Percentiles rank a stretch among this genome's conserved stretches.
phyloP scores from a whole-genome alignment of 2,888 invertebrate species.

The Frankliniella intonsa region DNA sequence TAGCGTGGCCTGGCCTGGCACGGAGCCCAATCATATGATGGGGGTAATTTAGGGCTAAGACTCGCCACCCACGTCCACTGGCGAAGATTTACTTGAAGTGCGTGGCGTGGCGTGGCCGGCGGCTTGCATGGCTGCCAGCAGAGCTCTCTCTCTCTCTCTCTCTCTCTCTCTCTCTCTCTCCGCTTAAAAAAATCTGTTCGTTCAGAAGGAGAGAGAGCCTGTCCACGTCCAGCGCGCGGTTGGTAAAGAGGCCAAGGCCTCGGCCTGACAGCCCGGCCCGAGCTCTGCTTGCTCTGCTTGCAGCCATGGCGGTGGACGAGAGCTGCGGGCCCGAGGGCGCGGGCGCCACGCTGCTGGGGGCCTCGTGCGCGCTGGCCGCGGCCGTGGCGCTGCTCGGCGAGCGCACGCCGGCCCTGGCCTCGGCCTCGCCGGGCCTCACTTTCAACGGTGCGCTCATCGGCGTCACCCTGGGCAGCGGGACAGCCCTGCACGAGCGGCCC shows the following conservation, averaged over 20 bases:
- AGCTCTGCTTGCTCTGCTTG: background rate
- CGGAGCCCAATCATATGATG: constrained; percentile 14
- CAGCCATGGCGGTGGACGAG: constrained; percentile 19
- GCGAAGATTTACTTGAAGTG: constrained; percentile 17
- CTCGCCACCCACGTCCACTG: constrained; percentile 20
- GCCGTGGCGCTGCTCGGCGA: background rate
- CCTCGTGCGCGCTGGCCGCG: background rate
- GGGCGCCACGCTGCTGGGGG: background rate
- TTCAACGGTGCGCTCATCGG: constrained; percentile 20
- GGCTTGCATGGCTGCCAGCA: too few relatives aligned
- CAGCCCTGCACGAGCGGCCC: constrained; percentile 1
- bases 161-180: background rate
- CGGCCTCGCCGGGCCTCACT: background rate
- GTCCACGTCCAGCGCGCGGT: too few relatives aligned
- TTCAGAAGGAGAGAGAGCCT: too few relatives aligned
- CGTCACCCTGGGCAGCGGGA: constrained; percentile 1
- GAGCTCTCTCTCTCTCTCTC: background rate
- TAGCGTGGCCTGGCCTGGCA: background rate
- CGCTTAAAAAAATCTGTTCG: too few relatives aligned
- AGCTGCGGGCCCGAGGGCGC: background rate
- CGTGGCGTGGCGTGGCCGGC: background rate
- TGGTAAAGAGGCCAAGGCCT: too few relatives aligned
- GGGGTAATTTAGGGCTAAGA: constrained; percentile 25
- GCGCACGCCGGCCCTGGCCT: background rate
- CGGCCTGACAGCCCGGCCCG: too few relatives aligned